Base-by-base conservation (phyloP, 2,797 vertebrate species). In the Rhynchotus rufescens region DNA sequence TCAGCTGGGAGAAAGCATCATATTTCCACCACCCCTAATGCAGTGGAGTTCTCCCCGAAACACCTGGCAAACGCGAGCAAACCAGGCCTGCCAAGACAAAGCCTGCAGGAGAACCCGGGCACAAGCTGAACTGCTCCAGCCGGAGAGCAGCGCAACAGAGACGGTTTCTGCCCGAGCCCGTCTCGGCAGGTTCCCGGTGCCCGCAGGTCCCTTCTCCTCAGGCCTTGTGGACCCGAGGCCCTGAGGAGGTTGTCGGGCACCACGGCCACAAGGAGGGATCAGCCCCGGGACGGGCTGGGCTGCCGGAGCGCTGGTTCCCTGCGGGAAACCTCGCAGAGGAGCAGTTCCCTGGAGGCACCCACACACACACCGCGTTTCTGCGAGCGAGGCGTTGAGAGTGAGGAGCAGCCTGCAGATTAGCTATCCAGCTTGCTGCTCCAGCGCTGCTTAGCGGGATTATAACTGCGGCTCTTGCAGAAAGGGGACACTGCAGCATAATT, bases 401-500 rank as follows among this genome's bases (percentile, higher is more conserved):
- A 94, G 84, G 90, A 68, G 75, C 81, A 88, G 87, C 42, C 54
- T 91, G 74, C 65, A 82, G 94, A 95, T 96, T 94, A 96, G 96
- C 94, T 94, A 94, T 44, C 88, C 80, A 65, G n/a, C 74, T 69
- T 15, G 36, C 74, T 95, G 88, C 59, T 89, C 69, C 92, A 79
- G 57, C 5, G 11, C 93, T 88, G 89, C 93, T 85, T 49, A 84
- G 95, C 0, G 0, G 94, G 95, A 94, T 96, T 90, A 95, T 7
- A 32, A 47, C 80, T 56, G 79, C 8, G 87, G 44, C 87, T 93
- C 75, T 59, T 7, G 73, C 90, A 96, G 92, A 91, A 94, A 89
- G 87, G 89, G 68, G 77, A 96, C 88, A 82, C 90, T 90, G 89
- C 86, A 80, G 79, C 2, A 66, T 91, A 96, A 96, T 95, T 96